phyloP scores from a whole-genome alignment of 2,113 vertebrate genomes.

The Eolophus roseicapilla region DNA sequence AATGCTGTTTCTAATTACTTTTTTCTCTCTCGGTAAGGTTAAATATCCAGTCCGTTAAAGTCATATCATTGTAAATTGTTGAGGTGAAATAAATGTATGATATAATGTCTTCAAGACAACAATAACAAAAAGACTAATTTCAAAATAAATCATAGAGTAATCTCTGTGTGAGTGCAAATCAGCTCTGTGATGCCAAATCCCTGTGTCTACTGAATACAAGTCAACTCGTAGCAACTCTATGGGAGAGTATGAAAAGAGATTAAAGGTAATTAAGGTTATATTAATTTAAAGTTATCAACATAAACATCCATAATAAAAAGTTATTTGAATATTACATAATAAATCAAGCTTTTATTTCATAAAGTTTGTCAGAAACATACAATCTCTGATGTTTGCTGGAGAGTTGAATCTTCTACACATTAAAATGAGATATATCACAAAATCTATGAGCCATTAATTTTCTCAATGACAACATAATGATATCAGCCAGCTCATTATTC shows the following conservation, averaged over 20 bases:
- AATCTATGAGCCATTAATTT: not conserved
- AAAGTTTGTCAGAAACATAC: not conserved
- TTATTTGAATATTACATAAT: not conserved
- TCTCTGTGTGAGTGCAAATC: not conserved
- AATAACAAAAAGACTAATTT: not conserved
- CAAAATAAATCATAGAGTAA: not conserved
- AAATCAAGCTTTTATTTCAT: not conserved
- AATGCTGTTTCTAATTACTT: accelerated
- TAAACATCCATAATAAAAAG: not conserved
- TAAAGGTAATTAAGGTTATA: not conserved
- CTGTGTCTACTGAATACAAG: not conserved
- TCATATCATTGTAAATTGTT: not conserved
- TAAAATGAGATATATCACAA: not conserved
- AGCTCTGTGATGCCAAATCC: not conserved
- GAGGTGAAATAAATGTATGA: not conserved
- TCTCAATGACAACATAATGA: not conserved
- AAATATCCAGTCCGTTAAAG: not conserved
- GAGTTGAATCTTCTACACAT: not conserved
- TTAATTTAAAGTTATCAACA: not conserved
- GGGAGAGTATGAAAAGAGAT: not conserved
- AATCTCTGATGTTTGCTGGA: not conserved
- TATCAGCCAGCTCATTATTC: not conserved
- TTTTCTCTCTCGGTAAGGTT: not conserved
- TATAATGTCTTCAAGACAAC: not conserved
- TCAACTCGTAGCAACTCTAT: not conserved